Percentiles rank a stretch among this genome's conserved stretches.
phyloP scores from a whole-genome alignment of 53 echinoderm and acorn worm species.

The Stichopus horrens region DNA sequence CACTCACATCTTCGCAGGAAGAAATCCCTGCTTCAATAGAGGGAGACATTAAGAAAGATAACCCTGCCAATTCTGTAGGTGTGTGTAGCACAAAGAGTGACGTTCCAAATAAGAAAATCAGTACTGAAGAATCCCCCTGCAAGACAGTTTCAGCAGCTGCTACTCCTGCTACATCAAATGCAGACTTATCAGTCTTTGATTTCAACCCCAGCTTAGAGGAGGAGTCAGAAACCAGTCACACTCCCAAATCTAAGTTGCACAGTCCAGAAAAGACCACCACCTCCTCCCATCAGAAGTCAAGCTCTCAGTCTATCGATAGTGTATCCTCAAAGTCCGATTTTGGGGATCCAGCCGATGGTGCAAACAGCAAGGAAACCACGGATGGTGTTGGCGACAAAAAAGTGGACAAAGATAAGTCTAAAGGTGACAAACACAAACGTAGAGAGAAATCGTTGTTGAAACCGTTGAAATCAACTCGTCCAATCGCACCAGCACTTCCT shows the following conservation, averaged over 20 bases:
- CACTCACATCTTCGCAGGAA: constrained; percentile 8
- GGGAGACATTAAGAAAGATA: background rate
- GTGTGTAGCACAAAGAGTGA: background rate
- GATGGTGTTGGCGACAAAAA: constrained; percentile 66
- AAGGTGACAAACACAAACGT: constrained; percentile 84
- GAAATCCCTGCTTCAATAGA: constrained; percentile 12
- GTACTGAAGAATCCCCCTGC: constrained; percentile 6
- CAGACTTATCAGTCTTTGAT: constrained; percentile 93
- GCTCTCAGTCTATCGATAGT: constrained; percentile 49
- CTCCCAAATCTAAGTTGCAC: constrained; percentile 34
- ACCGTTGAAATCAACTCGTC: constrained; percentile 64
- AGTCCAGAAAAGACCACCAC: constrained; percentile 68
- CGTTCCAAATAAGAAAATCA: constrained; percentile 1
- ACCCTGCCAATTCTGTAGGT: background rate
- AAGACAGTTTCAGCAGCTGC: background rate
- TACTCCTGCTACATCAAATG: constrained; percentile 20
- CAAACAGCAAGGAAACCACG: constrained; percentile 43
- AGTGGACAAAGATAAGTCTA: constrained; percentile 78
- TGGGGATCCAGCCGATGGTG: constrained; percentile 38
- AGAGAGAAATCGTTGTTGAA: constrained; percentile 73
- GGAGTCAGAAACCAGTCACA: constrained; percentile 55
- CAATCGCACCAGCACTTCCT: constrained; percentile 78
- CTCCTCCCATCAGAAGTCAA: constrained; percentile 48
- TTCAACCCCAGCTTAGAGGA: constrained; percentile 71
- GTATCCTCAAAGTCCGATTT: background rate